These are phyloP conservation scores for Drosophila ironensis DNA, from an alignment of 1,140 invertebrate genomes.

Conservation along the genomic window DNA sequence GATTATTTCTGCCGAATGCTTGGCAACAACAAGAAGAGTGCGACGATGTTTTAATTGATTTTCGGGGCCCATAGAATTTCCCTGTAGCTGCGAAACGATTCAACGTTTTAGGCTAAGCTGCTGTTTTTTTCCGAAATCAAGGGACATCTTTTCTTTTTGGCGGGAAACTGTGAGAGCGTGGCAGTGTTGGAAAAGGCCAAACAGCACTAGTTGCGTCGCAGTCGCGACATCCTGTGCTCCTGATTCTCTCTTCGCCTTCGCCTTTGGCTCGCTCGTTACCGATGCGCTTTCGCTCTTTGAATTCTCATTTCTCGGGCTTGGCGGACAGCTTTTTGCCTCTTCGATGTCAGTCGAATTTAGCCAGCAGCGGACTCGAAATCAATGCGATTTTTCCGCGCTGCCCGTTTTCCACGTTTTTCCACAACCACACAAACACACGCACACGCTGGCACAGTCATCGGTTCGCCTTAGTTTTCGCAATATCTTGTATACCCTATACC, in stretches of 20 bases:
- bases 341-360: slow-evolving; percentile 24
- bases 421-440: background rate
- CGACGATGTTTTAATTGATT: no score
- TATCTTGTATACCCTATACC: no score
- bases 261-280: background rate
- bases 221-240: slow-evolving; percentile 14
- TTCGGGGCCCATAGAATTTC: no score
- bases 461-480: slow-evolving; percentile 8
- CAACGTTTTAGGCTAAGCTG: no score
- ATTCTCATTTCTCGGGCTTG: no score
- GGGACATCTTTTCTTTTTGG: background rate
- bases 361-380: slow-evolving; percentile 30
- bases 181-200: background rate
- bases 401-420: slow-evolving; percentile 13
- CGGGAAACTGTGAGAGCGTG: background rate
- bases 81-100: no score
- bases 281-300: background rate
- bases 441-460: no score
- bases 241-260: background rate
- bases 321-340: no score
- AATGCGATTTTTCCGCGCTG: slow-evolving; percentile 33
- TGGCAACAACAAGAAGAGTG: no score
- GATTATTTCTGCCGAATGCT: slow-evolving; percentile 43
- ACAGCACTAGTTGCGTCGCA: slow-evolving; percentile 26
- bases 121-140: background rate